Evolutionary conservation across 2,113 vertebrate species (phyloP).

Genomic region (Sorex araneus): DNA sequence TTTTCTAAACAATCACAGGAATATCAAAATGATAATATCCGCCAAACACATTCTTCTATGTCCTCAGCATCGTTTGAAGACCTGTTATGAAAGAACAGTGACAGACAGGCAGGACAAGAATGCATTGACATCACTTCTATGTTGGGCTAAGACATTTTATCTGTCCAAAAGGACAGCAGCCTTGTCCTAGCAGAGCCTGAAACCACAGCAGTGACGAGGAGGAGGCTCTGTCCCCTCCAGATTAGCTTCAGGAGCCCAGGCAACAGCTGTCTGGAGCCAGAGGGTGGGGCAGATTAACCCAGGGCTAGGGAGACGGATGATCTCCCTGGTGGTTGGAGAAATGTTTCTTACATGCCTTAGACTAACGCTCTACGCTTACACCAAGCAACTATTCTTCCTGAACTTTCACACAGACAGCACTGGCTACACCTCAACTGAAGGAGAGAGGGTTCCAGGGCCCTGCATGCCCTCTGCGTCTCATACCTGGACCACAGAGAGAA

Average conservation of each 20-base stretch:
- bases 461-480: not conserved
- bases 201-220: constrained; percentile 65
- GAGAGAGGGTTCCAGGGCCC: accelerated
- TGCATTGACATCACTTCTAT: constrained; percentile 85
- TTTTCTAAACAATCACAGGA: constrained; percentile 50
- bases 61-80: constrained; percentile 73
- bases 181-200: constrained; percentile 82
- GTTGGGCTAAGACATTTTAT: too few relatives aligned
- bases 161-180: constrained; percentile 79
- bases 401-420: not conserved
- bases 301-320: constrained; percentile 18
- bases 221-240: constrained; percentile 53
- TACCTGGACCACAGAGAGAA: not conserved
- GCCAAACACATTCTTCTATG: constrained; percentile 66
- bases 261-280: constrained; percentile 51
- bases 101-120: constrained; percentile 82
- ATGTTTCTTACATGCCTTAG: not conserved
- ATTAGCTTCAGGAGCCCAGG: not conserved
- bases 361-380: not conserved
- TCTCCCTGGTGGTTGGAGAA: constrained; percentile 59
- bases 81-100: constrained; percentile 82
- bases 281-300: constrained; percentile 47
- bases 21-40: not conserved
- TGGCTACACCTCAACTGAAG: not conserved
- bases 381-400: not conserved